Conservation (phyloP, 2,888 invertebrate species). For the Peribatodes rhomboidaria region DNA sequence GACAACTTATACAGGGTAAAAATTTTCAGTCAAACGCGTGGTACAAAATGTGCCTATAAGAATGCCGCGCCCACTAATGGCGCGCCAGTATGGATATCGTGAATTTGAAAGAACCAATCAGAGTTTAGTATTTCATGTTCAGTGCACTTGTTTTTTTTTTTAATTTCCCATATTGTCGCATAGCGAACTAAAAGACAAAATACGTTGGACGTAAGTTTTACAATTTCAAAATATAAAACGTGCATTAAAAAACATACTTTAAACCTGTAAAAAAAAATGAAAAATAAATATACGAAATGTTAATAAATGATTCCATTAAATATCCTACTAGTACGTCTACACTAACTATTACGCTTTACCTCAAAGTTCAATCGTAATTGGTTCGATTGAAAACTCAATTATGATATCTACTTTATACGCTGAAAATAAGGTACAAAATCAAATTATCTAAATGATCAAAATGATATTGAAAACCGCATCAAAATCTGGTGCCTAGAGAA, state of each 20-base stretch:
- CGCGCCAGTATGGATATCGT: too few relatives aligned
- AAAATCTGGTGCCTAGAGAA: too few relatives aligned
- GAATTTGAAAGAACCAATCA: neutral
- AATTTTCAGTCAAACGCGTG: neutral
- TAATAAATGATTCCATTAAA: slow-evolving; percentile 1
- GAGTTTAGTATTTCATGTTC: neutral
- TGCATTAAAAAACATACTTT: slow-evolving; percentile 36
- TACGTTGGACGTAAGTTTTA: slow-evolving; percentile 45
- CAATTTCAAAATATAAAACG: slow-evolving; percentile 40
- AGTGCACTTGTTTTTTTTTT: neutral
- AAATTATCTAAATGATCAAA: too few relatives aligned
- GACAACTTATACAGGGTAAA: neutral
- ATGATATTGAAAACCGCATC: too few relatives aligned
- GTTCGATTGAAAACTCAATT: too few relatives aligned
- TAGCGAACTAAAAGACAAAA: slow-evolving; percentile 19
- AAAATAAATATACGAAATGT: slow-evolving; percentile 29
- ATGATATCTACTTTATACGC: too few relatives aligned
- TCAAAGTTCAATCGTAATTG: too few relatives aligned
- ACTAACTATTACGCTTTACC: neutral
- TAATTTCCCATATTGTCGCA: slow-evolving; percentile 25
- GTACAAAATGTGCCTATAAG: neutral
- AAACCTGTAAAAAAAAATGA: slow-evolving; percentile 9
- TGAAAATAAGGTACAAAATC: too few relatives aligned
- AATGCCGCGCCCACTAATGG: neutral
- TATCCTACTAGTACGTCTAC: neutral